Evolutionary conservation across 2,797 vertebrate species (phyloP).

Genomic region (Thripadectes ignobilis): DNA sequence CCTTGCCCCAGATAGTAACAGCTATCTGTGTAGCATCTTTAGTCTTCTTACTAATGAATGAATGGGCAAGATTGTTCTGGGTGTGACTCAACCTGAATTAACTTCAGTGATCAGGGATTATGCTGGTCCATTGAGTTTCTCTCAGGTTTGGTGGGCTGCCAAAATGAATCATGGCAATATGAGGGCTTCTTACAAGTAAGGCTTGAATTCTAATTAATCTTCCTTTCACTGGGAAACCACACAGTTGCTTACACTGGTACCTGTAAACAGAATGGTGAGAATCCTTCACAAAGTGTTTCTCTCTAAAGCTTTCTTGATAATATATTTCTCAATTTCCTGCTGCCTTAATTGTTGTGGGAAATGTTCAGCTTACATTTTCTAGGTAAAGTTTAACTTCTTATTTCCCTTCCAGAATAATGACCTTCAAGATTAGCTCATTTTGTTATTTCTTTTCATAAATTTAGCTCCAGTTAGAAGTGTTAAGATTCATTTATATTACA

Average conservation of each 20-base stretch:
- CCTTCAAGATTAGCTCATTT: neutral
- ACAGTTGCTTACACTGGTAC: neutral
- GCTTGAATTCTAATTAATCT: neutral
- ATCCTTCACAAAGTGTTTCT: neutral
- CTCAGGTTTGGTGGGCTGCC: neutral
- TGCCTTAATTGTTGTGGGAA: neutral
- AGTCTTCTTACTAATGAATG: neutral
- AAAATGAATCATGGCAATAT: neutral
- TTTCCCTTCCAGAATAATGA: neutral
- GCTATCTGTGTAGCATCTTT: neutral
- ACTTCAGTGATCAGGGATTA: slow-evolving; percentile 8
- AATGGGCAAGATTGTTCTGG: neutral
- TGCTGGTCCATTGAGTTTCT: slow-evolving; percentile 14
- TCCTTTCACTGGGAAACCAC: neutral
- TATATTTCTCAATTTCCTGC: neutral
- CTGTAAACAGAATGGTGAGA: neutral
- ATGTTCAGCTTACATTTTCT: neutral
- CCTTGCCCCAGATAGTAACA: neutral
- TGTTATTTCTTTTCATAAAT: neutral
- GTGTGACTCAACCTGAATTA: slow-evolving; percentile 23
- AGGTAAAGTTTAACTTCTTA: neutral
- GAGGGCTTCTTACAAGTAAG: neutral
- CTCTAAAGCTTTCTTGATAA: neutral
- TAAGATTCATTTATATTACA: neutral
- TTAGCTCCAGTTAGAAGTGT: neutral